Base-by-base conservation (phyloP, 2,888 invertebrate species). In the Coelinius sp. region DNA sequence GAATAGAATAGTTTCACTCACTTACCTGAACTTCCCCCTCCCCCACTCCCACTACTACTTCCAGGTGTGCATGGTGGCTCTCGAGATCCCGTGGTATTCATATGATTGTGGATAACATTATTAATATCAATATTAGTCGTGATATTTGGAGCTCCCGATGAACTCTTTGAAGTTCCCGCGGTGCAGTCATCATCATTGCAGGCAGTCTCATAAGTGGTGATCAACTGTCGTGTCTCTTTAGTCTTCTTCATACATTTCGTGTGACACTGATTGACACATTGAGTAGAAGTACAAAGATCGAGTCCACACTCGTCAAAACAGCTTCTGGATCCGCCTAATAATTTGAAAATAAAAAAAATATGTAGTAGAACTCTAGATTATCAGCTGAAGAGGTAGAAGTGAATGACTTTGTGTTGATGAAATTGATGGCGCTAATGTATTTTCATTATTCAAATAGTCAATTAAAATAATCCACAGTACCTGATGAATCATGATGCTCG, bases 111-210 rank as follows among this genome's bases (percentile, higher is more conserved):
- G 8, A 81, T 73, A 22, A 79, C 80, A 62, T 79, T 78, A 35
- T 77, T 77, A 14, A 84, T 78, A 53, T 81, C 81, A 25, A 87
- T 80, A 31, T 80, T 84, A 0, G 84, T 85, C 0, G 83, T 84
- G 49, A 85, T 78, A 25, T 86, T 85, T 0, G 78, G 75, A 4
- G 75, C 71, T 1, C 73, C 64, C 12, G 63, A 27, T 3, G 56
- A 44, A 8, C 6, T 0, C 17, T n/a, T n/a, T n/a, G 44, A 27
- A 0, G 35, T 10, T 5, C 59, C 70, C 0, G 20, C 8, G 7
- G 67, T 66, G 24, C 81, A 81, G 17, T 78, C 73, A 22, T 68
- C 74, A 2, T 76, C 71, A 0, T 65, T 68, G 22, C 85, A 83
- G 1, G 81, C 78, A 27, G 72, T 77, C 20, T 83, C 83, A 25